A percentile compares a stretch with the other conserved stretches of the same genome.
Conservation (phyloP, 2,797 vertebrate genomes). For the Thamnophis elegans region DNA sequence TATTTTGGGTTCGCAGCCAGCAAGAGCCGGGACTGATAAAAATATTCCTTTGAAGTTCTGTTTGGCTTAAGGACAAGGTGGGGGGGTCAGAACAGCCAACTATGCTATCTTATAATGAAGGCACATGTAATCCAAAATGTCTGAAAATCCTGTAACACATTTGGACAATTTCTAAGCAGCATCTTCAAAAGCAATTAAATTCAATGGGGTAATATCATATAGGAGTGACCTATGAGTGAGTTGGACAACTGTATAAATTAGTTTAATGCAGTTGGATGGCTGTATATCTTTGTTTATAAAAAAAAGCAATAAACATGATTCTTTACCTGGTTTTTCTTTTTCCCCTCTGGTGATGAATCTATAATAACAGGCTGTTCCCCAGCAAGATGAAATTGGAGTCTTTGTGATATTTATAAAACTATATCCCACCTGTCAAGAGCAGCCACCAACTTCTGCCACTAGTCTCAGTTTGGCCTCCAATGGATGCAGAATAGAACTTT, state of each 20-base stretch:
- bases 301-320: background rate
- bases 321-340: background rate
- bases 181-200: background rate
- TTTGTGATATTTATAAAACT: background rate
- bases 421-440: background rate
- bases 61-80: no score
- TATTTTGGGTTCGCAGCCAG: no score
- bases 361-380: background rate
- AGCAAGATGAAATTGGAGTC: background rate
- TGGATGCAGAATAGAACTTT: conserved; percentile 15
- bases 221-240: background rate
- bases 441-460: background rate
- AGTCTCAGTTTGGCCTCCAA: background rate
- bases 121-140: background rate
- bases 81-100: no score
- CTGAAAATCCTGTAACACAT: background rate
- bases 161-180: background rate
- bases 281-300: background rate
- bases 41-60: no score
- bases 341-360: background rate
- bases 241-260: background rate
- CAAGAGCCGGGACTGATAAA: no score
- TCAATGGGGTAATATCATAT: background rate
- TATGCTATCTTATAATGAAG: background rate
- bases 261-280: background rate